phyloP scores from a whole-genome alignment of 2,113 vertebrate species.

The Neodon shergylaensis region DNA sequence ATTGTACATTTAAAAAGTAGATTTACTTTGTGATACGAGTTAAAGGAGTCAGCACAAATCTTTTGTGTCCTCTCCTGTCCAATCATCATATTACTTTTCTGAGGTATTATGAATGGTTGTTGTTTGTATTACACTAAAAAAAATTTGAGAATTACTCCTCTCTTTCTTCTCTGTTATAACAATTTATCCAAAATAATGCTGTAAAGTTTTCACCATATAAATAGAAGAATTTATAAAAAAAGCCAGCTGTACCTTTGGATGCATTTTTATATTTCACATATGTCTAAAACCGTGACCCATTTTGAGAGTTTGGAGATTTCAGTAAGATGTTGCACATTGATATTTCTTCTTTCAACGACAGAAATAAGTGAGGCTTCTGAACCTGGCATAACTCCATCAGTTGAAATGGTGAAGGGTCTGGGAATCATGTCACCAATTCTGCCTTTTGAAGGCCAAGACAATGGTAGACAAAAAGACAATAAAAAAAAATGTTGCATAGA shows the following conservation, averaged over 20 bases:
- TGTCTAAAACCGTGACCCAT: background rate
- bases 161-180: background rate
- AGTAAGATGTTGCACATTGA: background rate
- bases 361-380: background rate
- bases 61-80: background rate
- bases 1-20: background rate
- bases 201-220: background rate
- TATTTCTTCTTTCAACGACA: background rate
- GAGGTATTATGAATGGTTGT: background rate
- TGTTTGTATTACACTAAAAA: background rate
- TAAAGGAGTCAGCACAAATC: background rate
- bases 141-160: background rate
- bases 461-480: background rate
- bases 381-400: background rate
- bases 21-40: constrained; percentile 7
- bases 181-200: background rate
- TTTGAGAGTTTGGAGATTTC: background rate
- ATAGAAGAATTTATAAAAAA: background rate
- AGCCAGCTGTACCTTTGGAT: background rate
- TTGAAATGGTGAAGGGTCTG: background rate
- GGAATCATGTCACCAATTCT: background rate
- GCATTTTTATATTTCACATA: background rate
- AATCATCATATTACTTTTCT: background rate
- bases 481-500: background rate
- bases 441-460: background rate